Base-by-base conservation (phyloP, 92 coral and sea anemone genomes). In the Porites lobata region DNA sequence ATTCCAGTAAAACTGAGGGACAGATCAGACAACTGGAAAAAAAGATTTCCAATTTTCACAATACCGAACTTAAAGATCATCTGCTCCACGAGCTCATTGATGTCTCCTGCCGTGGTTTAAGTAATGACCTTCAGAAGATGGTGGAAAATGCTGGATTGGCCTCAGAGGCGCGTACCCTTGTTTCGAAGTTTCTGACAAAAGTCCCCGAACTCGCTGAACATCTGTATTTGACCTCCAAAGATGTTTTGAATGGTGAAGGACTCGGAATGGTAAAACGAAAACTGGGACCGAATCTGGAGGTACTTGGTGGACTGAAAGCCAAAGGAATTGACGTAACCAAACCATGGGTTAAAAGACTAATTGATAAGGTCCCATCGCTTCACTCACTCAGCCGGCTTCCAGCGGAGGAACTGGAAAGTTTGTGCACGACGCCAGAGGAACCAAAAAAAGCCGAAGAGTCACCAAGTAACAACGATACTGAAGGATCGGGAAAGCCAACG, bases 1-100 rank as follows among this genome's bases (percentile, higher is more conserved):
- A n/a, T n/a, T n/a, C n/a, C n/a, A n/a, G n/a, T n/a, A n/a, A 4
- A 10, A 83, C 85, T 72, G 94, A 87, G 66, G 94, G 89, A 51
- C 50, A 52, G 17, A 91, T 91, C 67, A 85, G 94, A 87, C 61
- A 61, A 50, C 61, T 91, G 62, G 53, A 82, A 57, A 52, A 59
- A 76, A 81, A 57, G 58, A 51, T 91, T 68, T 18, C 9, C 9
- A 62, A 71, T 43, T 10, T 91, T 50, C 9, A 66, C 73, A 82
- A 75, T 6, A 62, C 0, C 50, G 77, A 79, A 5, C 58, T 20
- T 1, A 77, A 76, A 69, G 82, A 87, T 9, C 13, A 87, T 7
- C 75, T 91, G n/a, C 70, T 82, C 14, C 13, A 18, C 50, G 77
- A 72, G 52, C 85, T 87, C 32, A 69, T 53, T 29, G 14, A 13